Evolutionary conservation across 1,140 invertebrate species (phyloP).

Genomic region (Drosophila melanica): DNA sequence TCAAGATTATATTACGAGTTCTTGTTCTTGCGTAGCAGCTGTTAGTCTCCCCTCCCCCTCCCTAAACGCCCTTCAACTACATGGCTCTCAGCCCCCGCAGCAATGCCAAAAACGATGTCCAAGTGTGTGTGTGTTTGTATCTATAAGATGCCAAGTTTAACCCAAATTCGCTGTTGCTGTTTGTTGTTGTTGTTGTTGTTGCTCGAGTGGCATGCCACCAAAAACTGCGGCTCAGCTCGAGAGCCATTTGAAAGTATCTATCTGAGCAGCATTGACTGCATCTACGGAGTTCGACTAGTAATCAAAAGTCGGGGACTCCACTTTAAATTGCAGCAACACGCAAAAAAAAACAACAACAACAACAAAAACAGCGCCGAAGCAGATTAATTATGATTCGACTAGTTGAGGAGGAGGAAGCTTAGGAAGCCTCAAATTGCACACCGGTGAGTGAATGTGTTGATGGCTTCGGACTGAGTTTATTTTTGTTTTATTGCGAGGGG

Average conservation of each 20-base stretch:
- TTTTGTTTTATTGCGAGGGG: constrained; percentile 32
- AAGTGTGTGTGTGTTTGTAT: neutral
- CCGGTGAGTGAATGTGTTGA: constrained; percentile 69
- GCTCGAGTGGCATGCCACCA: constrained; percentile 65
- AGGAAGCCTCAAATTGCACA: constrained; percentile 52
- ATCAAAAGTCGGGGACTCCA: constrained; percentile 69
- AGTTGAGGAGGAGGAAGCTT: constrained; percentile 64
- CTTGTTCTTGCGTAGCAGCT: constrained; percentile 44
- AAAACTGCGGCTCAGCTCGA: constrained; percentile 20
- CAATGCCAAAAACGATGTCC: constrained; percentile 6
- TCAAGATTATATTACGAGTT: constrained; percentile 44
- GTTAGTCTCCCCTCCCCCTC: neutral
- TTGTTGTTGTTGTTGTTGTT: constrained; percentile 25
- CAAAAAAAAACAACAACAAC: no score
- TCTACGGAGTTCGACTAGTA: constrained; percentile 61
- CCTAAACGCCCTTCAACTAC: neutral
- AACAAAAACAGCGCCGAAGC: no score
- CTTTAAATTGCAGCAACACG: constrained; percentile 80
- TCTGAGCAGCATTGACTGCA: constrained; percentile 42
- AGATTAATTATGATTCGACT: constrained; percentile 74
- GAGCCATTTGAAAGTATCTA: constrained; percentile 69
- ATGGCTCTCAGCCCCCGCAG: neutral
- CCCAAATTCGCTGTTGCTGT: constrained; percentile 47
- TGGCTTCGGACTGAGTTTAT: constrained; percentile 48
- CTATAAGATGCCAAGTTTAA: constrained; percentile 67